Conservation (phyloP, 1,140 invertebrate genomes). For the Pseudomyrmex dendroicus region DNA sequence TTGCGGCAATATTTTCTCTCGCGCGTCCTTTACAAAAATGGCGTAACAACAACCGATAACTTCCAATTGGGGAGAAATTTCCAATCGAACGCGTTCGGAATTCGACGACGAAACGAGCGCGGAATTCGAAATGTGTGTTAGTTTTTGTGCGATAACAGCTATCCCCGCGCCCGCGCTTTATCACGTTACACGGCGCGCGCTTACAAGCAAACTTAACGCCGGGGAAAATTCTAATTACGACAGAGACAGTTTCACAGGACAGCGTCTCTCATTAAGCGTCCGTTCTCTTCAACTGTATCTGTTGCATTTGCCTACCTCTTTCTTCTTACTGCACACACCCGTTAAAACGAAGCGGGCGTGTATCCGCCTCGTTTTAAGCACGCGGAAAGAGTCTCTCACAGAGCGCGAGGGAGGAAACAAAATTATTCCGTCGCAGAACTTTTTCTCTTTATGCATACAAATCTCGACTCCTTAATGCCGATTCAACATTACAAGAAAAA, state of each 20-base stretch:
- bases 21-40: too few species aligned
- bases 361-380: neutral
- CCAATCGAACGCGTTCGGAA: slow-evolving; percentile 2
- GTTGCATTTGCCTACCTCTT: neutral
- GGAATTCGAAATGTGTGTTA: too few species aligned
- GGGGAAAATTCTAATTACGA: slow-evolving; percentile 35
- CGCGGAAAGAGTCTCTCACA: neutral
- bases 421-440: neutral
- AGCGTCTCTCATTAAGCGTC: slow-evolving; percentile 12
- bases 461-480: slow-evolving; percentile 8
- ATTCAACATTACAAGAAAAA: neutral
- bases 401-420: neutral
- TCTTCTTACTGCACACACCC: neutral
- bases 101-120: slow-evolving; percentile 6
- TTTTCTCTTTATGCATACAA: neutral
- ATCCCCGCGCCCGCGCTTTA: neutral
- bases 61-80: neutral
- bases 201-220: neutral
- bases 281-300: neutral
- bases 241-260: neutral
- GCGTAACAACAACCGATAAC: neutral
- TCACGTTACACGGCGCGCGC: neutral
- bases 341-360: neutral
- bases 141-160: too few species aligned
- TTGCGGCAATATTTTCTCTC: neutral